A percentile compares a stretch with the other conserved stretches of the same genome.
Evolutionary conservation across 2,797 vertebrate species (phyloP).

Genomic region (Cyclura pinguis): DNA sequence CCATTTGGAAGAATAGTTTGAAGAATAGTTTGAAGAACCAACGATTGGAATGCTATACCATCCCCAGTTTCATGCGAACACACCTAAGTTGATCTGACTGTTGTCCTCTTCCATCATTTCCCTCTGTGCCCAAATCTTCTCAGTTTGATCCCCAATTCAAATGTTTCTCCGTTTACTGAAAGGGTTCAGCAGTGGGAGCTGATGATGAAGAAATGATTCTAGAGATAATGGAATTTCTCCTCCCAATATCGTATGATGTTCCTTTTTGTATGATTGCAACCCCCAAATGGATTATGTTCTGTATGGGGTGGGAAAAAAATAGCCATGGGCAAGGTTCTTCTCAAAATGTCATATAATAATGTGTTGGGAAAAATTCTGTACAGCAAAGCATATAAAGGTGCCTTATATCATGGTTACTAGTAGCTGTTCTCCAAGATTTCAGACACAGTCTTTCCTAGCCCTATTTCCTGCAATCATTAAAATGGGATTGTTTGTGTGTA

Average conservation of each 20-base stretch:
- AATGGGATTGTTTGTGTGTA: neutral
- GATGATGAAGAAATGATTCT: neutral
- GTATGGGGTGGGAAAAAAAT: too few relatives aligned
- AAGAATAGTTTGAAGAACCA: too few relatives aligned
- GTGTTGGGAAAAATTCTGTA: neutral
- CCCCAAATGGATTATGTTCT: too few relatives aligned
- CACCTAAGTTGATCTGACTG: neutral
- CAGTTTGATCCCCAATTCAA: neutral
- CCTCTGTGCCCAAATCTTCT: too few relatives aligned
- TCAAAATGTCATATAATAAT: neutral
- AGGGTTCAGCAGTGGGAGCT: neutral
- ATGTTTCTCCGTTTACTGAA: neutral
- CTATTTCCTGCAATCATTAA: neutral
- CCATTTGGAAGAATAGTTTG: too few relatives aligned
- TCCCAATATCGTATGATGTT: neutral
- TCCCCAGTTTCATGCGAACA: accelerated
- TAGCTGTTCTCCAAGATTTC: neutral
- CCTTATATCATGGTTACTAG: neutral
- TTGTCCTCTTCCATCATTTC: neutral
- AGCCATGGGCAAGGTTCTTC: neutral
- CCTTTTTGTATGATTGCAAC: neutral
- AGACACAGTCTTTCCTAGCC: neutral
- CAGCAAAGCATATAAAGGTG: too few relatives aligned
- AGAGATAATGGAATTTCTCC: neutral
- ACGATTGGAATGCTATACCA: neutral